Conservation (phyloP, 2,888 invertebrate genomes). For the Rosalia funebris region DNA sequence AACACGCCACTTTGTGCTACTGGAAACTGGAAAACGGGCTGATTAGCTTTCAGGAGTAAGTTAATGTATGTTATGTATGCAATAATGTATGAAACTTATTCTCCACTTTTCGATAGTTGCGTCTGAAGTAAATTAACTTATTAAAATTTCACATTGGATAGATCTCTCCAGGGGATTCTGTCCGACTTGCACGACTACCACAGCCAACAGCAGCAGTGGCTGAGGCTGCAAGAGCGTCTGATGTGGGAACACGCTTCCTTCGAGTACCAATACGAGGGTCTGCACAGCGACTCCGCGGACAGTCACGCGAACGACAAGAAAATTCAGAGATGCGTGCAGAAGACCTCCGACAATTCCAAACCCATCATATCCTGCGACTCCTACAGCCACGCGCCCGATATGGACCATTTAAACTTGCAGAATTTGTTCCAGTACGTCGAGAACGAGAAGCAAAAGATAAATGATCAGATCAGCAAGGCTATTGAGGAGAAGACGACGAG, state of each 20-base stretch:
- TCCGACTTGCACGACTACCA: constrained; percentile 73
- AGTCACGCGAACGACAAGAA: constrained; percentile 26
- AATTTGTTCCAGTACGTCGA: constrained; percentile 65
- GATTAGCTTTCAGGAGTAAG: constrained; percentile 74
- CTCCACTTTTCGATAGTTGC: not conserved
- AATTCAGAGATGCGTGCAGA: constrained; percentile 62
- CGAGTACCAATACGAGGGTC: constrained; percentile 59
- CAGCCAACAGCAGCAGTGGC: constrained; percentile 70
- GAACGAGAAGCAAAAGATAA: constrained; percentile 65
- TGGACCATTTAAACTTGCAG: constrained; percentile 65
- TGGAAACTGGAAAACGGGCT: constrained; percentile 67
- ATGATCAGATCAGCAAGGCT: constrained; percentile 55
- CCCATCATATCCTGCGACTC: constrained; percentile 61
- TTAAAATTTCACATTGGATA: too few species aligned
- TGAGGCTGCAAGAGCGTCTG: constrained; percentile 69
- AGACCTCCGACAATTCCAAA: constrained; percentile 57
- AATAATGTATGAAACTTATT: not conserved
- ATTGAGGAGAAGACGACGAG: constrained; percentile 30
- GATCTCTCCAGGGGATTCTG: constrained; percentile 71
- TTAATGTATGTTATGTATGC: too few species aligned
- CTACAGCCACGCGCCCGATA: constrained; percentile 61
- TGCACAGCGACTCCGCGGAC: constrained; percentile 41
- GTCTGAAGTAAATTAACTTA: too few species aligned
- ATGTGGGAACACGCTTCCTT: constrained; percentile 67
- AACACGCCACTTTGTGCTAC: constrained; percentile 76